Percentiles rank a stretch among this genome's conserved stretches.
Evolutionary conservation across 2,797 vertebrate genomes (phyloP).

Genomic region (Triplophysa yarkandensis): DNA sequence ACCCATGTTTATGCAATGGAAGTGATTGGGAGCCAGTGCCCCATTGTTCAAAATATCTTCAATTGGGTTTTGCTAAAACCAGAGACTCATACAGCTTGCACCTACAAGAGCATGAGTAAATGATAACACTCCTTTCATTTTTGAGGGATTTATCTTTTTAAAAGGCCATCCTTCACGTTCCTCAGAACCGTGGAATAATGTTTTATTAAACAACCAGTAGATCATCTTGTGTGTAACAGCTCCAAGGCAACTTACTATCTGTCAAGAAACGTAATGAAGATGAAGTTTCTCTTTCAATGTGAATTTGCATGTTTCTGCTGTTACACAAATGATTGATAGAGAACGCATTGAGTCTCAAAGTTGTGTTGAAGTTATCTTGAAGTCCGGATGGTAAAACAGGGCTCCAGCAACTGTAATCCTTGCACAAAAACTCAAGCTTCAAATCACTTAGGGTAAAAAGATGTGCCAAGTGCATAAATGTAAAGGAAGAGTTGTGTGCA

Average conservation of each 20-base stretch:
- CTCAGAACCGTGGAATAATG: constrained; percentile 33
- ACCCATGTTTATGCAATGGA: too few relatives aligned
- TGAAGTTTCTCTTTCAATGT: constrained; percentile 12
- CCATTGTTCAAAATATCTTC: too few relatives aligned
- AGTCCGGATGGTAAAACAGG: background rate
- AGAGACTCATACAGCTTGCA: too few relatives aligned
- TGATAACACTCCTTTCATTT: too few relatives aligned
- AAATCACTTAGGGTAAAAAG: background rate
- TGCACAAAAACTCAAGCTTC: background rate
- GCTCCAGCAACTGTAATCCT: background rate
- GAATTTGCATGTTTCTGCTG: background rate
- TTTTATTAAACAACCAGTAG: constrained; percentile 39
- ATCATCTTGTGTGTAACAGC: constrained; percentile 17
- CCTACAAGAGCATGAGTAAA: too few relatives aligned
- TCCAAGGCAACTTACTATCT: background rate
- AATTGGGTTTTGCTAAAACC: too few relatives aligned
- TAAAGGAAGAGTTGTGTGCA: background rate
- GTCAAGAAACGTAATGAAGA: too few relatives aligned
- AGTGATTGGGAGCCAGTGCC: too few relatives aligned
- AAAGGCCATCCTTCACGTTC: constrained; percentile 34
- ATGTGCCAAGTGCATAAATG: background rate
- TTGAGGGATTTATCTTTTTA: too few relatives aligned
- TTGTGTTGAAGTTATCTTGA: background rate
- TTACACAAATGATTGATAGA: background rate
- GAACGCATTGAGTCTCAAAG: background rate